These are phyloP conservation scores for Coryphaenoides rupestris DNA, from an alignment of 2,113 vertebrate genomes.

Conservation along the genomic window DNA sequence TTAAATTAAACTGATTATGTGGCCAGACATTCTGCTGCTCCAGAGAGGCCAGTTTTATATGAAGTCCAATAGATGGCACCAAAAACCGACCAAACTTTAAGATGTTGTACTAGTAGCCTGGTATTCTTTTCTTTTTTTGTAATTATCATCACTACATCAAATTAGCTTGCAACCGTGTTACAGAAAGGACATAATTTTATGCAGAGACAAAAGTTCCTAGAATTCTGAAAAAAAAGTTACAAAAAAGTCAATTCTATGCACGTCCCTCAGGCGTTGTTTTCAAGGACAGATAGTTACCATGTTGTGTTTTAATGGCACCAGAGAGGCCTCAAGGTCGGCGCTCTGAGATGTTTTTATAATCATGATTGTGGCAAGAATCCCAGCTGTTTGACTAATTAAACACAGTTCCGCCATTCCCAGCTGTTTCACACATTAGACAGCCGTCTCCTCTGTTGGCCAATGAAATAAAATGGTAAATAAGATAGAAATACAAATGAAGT, in stretches of 20 bases:
- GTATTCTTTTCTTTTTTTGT: neutral
- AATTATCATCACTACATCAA: neutral
- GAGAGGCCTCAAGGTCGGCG: neutral
- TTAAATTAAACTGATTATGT: too few species aligned
- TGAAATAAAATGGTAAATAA: neutral
- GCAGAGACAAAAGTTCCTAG: too few species aligned
- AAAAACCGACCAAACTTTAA: too few species aligned
- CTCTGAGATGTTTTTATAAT: neutral
- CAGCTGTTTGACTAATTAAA: constrained; percentile 4
- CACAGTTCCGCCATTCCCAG: neutral
- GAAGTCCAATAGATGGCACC: constrained; percentile 55
- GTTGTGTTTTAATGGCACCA: too few species aligned
- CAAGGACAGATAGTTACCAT: too few species aligned
- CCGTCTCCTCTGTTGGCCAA: constrained; percentile 4
- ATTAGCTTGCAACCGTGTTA: too few species aligned
- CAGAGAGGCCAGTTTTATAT: constrained; percentile 20
- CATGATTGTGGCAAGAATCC: neutral
- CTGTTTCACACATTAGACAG: neutral
- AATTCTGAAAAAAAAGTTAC: too few species aligned
- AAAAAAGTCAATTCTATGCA: too few species aligned
- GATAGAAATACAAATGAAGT: neutral
- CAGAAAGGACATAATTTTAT: too few species aligned
- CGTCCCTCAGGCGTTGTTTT: too few species aligned
- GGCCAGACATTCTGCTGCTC: neutral
- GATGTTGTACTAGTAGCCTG: too few species aligned